phyloP scores from a whole-genome alignment of 2,888 invertebrate species.

The Acleris laterana region DNA sequence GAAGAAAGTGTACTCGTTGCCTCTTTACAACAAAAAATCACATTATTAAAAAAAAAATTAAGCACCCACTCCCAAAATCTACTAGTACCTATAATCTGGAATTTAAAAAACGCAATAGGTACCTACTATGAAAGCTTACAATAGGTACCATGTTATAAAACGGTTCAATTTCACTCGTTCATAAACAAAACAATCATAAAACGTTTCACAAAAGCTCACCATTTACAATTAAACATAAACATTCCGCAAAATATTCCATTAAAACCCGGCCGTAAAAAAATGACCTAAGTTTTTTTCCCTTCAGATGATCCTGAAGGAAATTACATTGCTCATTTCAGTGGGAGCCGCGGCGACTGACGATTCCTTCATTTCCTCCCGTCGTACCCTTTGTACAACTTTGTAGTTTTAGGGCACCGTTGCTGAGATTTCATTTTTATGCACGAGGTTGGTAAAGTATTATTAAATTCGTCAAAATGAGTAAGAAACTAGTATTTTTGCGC shows the following conservation, averaged over 20 bases:
- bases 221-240: conserved; percentile 24
- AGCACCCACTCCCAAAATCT: too few species aligned
- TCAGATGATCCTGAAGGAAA: conserved; percentile 52
- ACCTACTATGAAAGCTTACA: too few species aligned
- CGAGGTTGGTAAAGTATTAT: too few species aligned
- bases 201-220: background rate
- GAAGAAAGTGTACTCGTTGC: too few species aligned
- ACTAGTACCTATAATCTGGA: too few species aligned
- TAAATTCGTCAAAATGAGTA: too few species aligned
- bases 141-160: too few species aligned
- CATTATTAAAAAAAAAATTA: too few species aligned
- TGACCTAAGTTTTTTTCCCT: conserved; percentile 30
- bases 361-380: conserved; percentile 55
- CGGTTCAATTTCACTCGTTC: too few species aligned
- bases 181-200: background rate
- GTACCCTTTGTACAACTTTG: conserved; percentile 47
- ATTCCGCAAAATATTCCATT: conserved; percentile 22
- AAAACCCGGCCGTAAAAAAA: conserved; percentile 24
- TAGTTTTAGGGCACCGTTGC: conserved; percentile 21
- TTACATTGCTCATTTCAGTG: conserved; percentile 56
- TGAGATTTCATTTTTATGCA: conserved; percentile 1
- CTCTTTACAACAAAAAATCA: too few species aligned
- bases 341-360: conserved; percentile 48
- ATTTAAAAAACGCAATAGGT: too few species aligned
- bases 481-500: too few species aligned